These are phyloP conservation scores for Tupaia tana DNA, from an alignment of 2,113 vertebrate genomes.

Conservation along the genomic window DNA sequence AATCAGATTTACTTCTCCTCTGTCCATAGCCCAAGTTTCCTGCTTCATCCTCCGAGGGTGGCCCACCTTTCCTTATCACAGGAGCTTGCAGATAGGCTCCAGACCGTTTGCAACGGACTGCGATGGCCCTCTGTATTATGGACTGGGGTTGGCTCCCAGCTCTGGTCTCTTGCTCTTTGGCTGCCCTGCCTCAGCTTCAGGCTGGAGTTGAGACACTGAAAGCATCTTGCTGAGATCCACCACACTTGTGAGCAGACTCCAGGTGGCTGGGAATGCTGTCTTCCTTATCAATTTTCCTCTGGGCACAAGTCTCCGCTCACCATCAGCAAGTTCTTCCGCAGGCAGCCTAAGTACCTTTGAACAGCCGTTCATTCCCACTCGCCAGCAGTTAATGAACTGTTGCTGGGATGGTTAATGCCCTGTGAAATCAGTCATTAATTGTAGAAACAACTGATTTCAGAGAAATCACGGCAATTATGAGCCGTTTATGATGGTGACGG, in stretches of 20 bases:
- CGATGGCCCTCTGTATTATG: fast-evolving
- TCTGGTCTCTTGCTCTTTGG: not conserved
- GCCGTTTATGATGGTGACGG: not conserved
- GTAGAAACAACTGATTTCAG: conserved; percentile 85
- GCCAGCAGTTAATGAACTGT: conserved; percentile 81
- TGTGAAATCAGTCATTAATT: conserved; percentile 86
- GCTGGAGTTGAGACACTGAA: not conserved
- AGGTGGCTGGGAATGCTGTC: not conserved
- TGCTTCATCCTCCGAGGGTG: not conserved
- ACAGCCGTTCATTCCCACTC: conserved; percentile 53
- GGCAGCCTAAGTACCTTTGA: conserved; percentile 54
- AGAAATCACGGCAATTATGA: conserved; percentile 77
- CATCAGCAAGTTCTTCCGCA: conserved; percentile 38
- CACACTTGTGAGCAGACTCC: not conserved
- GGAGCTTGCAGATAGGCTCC: not conserved
- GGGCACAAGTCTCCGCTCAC: not conserved
- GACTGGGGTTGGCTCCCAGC: too few relatives aligned
- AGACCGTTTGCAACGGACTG: too few relatives aligned
- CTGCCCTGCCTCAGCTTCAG: not conserved
- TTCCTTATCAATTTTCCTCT: not conserved
- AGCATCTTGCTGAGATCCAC: not conserved
- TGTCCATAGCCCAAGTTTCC: fast-evolving
- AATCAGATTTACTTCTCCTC: not conserved
- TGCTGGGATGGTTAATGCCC: conserved; percentile 77
- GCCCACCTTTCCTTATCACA: not conserved